Base-by-base conservation (phyloP, 1,140 invertebrate species). In the Mycetomoellerius zeteki region DNA sequence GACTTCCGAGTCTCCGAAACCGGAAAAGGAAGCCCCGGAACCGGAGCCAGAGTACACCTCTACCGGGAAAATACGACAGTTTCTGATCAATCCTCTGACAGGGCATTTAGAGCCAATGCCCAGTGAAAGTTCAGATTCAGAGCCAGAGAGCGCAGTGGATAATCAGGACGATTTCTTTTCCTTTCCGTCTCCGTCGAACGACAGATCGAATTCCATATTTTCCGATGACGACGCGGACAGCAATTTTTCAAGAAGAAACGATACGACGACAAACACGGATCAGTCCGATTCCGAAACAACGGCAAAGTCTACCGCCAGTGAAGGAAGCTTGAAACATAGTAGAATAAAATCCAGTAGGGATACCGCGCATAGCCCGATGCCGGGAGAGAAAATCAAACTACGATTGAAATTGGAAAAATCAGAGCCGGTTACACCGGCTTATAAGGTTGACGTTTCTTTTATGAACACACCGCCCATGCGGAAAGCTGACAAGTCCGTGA, bases 11-110 rank as follows among this genome's bases (percentile, higher is more conserved):
- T 82, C 86, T 71, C 85, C 80, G 21, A 90, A 93, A 54, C 64
- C 73, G 56, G 85, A 86, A 47, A 86, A 92, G 82, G 87, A 93
- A 8, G 21, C 30, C 5, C 73, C 73, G 78, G 75, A 92, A 2
- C 92, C 91, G 5, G 73, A 92, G 1, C 92, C 91, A 3, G 94
- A 95, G 19, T 95, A 94, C 52, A 96, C 96, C 4, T 96, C 95
- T 5, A 94, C 94, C 21, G 96, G 96, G 1, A 96, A 97, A 90
- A 96, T 96, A 77, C 96, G 97, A 65, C 97, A 98, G 92, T 97
- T 98, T 95, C 96, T 98, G 3, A 98, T 98, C 50, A 99, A 98
- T 96, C 98, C 98, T 5, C 96, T 98, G 86, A 98, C 98, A 6
- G 98, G 98, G 16, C 97, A 98, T 88, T 94, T 99, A 90, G 98